These are phyloP conservation scores for Zaprionus lachaisei DNA, from an alignment of 1,140 invertebrate species.

Conservation along the genomic window DNA sequence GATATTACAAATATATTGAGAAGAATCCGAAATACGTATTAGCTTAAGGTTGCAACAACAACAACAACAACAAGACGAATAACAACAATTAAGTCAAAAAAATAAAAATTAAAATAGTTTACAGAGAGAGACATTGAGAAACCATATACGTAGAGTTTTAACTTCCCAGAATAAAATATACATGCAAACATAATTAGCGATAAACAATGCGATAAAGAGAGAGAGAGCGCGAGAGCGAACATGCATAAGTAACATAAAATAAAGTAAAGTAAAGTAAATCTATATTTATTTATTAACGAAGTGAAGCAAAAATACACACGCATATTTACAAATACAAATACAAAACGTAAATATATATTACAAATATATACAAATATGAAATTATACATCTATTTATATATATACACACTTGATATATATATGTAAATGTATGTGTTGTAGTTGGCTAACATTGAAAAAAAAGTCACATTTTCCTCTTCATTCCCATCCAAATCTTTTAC, in stretches of 20 bases:
- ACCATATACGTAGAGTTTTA: slow-evolving; percentile 79
- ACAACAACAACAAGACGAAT: slow-evolving; percentile 32
- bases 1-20: slow-evolving; percentile 38
- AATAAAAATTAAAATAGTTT: slow-evolving; percentile 12
- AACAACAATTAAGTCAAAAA: slow-evolving; percentile 17
- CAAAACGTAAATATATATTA: slow-evolving; percentile 55
- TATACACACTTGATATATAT: slow-evolving; percentile 57
- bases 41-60: slow-evolving; percentile 77
- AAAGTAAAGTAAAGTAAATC: slow-evolving; percentile 41
- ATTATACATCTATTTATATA: slow-evolving; percentile 52
- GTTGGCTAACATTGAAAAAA: slow-evolving; percentile 46
- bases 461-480: slow-evolving; percentile 42
- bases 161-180: slow-evolving; percentile 76
- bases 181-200: slow-evolving; percentile 13
- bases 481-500: slow-evolving; percentile 6
- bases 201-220: slow-evolving; percentile 20
- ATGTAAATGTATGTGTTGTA: slow-evolving; percentile 55
- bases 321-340: slow-evolving; percentile 62
- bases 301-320: slow-evolving; percentile 49
- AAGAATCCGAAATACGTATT: slow-evolving; percentile 79
- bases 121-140: slow-evolving; percentile 33
- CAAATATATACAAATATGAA: slow-evolving; percentile 71
- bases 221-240: slow-evolving; percentile 26
- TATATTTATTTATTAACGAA: slow-evolving; percentile 70
- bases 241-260: slow-evolving; percentile 1